Percentiles rank a stretch among this genome's conserved stretches.
These are phyloP conservation scores for Pomacea canaliculata DNA, from an alignment of 2,888 invertebrate genomes.

Conservation along the genomic window DNA sequence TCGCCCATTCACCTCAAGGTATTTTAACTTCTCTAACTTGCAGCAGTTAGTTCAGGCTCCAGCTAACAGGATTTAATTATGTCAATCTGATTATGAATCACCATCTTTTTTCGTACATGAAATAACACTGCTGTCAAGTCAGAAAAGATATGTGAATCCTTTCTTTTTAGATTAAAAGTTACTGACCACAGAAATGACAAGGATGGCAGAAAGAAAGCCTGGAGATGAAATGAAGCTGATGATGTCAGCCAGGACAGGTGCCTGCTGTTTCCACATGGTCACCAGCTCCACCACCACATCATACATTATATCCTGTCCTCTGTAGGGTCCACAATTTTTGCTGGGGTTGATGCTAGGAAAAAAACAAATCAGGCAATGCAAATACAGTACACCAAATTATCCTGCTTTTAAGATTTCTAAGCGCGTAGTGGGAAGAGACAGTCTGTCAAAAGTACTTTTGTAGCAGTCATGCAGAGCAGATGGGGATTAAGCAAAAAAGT, in stretches of 20 bases:
- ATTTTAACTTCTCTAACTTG: too few species aligned
- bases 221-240: slow-evolving; percentile 58
- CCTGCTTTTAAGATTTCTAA: not conserved
- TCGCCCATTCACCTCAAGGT: too few species aligned
- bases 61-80: too few species aligned
- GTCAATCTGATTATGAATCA: too few species aligned
- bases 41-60: too few species aligned
- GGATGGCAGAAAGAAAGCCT: slow-evolving; percentile 58
- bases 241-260: slow-evolving; percentile 38
- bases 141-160: too few species aligned
- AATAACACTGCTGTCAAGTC: too few species aligned
- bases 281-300: slow-evolving; percentile 53
- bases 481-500: too few species aligned
- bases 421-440: not conserved
- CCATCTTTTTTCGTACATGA: too few species aligned
- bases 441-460: not conserved
- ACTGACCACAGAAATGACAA: slow-evolving; percentile 60
- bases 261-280: slow-evolving; percentile 42
- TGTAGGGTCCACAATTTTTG: slow-evolving; percentile 62
- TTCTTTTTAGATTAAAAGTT: too few species aligned
- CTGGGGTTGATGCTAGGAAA: slow-evolving; percentile 58
- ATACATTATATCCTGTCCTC: slow-evolving; percentile 51
- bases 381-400: too few species aligned
- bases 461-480: too few species aligned
- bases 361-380: slow-evolving; percentile 3